Conservation (phyloP, 2,888 invertebrate species). For the Elysia crispata region DNA sequence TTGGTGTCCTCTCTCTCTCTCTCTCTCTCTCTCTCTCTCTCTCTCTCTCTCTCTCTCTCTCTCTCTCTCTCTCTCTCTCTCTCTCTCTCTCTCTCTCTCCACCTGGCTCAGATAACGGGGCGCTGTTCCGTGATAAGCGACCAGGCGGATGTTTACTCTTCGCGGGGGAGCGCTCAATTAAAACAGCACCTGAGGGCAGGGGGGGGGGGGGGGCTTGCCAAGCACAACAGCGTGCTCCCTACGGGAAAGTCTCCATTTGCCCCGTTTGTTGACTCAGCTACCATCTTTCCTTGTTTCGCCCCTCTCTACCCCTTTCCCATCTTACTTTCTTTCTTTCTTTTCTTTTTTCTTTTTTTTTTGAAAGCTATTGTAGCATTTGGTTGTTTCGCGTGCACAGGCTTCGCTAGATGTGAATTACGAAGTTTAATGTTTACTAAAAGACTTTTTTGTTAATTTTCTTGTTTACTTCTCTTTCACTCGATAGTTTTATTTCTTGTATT, state of each 20-base stretch:
- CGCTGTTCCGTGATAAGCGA: conserved; percentile 32
- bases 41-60: background rate
- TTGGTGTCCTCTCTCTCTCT: no score
- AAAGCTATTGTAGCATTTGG: no score
- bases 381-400: no score
- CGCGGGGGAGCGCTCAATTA: conserved; percentile 41
- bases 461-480: no score
- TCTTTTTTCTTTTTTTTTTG: no score
- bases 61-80: background rate
- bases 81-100: background rate
- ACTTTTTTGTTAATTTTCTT: no score
- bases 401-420: no score
- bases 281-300: no score
- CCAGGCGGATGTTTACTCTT: conserved; percentile 42
- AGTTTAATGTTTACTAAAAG: no score
- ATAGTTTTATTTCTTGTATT: no score
- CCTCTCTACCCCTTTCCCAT: background rate
- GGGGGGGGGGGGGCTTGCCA: background rate
- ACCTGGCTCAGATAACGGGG: conserved; percentile 15
- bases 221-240: background rate
- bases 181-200: conserved; percentile 44
- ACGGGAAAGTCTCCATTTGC: background rate
- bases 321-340: background rate
- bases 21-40: no score
- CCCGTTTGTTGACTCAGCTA: no score